These are phyloP conservation scores for Vireo altiloquus DNA, from an alignment of 2,113 vertebrate genomes.

Conservation along the genomic window DNA sequence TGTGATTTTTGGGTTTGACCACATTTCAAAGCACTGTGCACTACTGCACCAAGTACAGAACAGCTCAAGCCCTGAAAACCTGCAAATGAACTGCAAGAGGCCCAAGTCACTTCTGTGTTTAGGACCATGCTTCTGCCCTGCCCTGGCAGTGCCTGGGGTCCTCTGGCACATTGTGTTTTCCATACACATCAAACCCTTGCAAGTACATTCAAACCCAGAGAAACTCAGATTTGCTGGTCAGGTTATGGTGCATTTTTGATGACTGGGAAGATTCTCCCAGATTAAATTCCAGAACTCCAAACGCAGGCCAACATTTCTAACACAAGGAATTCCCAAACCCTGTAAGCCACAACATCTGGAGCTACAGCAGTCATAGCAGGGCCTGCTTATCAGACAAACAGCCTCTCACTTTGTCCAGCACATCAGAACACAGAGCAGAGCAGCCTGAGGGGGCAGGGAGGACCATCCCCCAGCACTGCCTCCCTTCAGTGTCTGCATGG, in stretches of 20 bases:
- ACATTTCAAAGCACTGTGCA: not conserved
- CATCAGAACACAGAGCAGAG: not conserved
- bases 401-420: not conserved
- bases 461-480: not conserved
- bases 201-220: not conserved
- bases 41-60: not conserved
- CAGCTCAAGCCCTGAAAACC: not conserved
- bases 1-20: not conserved
- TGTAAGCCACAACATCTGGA: not conserved
- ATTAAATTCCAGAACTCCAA: not conserved
- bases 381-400: not conserved
- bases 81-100: not conserved
- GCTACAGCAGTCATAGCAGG: not conserved
- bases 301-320: not conserved
- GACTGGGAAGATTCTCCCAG: not conserved
- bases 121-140: not conserved
- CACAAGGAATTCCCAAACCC: not conserved
- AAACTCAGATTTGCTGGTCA: not conserved
- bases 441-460: not conserved
- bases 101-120: not conserved
- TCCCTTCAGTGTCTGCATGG: rapidly evolving
- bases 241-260: not conserved
- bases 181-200: not conserved
- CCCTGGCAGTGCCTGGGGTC: not conserved
- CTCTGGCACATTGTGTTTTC: not conserved